These are phyloP conservation scores for Physella acuta DNA, from an alignment of 1,140 invertebrate genomes.

Conservation along the genomic window DNA sequence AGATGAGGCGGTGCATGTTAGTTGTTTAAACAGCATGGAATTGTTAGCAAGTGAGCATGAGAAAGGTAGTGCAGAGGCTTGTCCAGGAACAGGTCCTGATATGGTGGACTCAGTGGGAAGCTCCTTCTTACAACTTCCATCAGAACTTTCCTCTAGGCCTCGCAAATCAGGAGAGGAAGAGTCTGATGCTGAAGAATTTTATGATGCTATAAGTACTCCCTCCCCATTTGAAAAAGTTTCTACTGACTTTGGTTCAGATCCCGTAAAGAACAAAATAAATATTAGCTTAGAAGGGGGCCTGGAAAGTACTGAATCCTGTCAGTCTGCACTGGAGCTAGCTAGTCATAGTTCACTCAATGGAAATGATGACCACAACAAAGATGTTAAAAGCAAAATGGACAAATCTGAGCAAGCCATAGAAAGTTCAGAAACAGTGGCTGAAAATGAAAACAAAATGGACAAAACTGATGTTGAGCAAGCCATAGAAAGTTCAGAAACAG, in stretches of 20 bases:
- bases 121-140: not conserved
- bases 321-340: too few species aligned
- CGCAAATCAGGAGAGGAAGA: not conserved
- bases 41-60: too few species aligned
- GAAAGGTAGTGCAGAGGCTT: not conserved
- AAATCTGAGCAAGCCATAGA: not conserved
- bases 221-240: slow-evolving; percentile 7
- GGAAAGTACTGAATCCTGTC: too few species aligned
- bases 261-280: too few species aligned
- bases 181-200: slow-evolving; percentile 35
- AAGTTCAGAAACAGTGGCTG: not conserved
- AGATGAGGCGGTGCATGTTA: slow-evolving; percentile 7
- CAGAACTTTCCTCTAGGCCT: too few species aligned
- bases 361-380: not conserved
- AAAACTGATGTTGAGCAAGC: too few species aligned
- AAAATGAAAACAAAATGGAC: too few species aligned
- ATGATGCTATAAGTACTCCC: slow-evolving; percentile 35
- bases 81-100: not conserved
- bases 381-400: not conserved
- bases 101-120: not conserved
- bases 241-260: too few species aligned
- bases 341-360: too few species aligned
- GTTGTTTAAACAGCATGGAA: not conserved
- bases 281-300: too few species aligned
- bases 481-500: too few species aligned